Conservation (phyloP, 2,797 vertebrate species). For the Thamnophis elegans region DNA sequence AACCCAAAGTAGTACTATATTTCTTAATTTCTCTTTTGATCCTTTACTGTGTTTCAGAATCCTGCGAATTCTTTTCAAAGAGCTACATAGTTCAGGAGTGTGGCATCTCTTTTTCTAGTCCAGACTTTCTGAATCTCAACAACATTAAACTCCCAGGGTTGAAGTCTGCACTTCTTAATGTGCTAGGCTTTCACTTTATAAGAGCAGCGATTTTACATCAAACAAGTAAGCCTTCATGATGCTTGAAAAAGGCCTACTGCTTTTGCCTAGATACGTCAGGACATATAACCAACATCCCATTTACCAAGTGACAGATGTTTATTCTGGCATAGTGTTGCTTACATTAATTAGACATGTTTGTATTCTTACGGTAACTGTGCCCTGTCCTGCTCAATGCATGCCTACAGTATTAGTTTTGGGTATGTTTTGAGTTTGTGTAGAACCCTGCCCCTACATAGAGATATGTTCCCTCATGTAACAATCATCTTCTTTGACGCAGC, state of each 20-base stretch:
- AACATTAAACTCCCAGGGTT: background rate
- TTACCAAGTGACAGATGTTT: background rate
- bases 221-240: background rate
- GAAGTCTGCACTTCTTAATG: background rate
- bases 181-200: background rate
- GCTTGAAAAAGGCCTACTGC: background rate
- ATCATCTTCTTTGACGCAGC: background rate
- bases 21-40: background rate
- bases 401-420: background rate
- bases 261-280: background rate
- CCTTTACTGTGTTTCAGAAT: background rate
- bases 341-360: background rate
- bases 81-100: background rate
- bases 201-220: background rate
- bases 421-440: background rate
- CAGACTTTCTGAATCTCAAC: background rate
- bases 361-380: background rate
- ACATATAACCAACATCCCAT: background rate
- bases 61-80: background rate
- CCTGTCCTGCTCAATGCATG: background rate
- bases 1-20: background rate
- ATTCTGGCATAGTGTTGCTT: background rate
- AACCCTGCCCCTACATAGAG: background rate
- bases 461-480: background rate
- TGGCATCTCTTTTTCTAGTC: background rate